phyloP scores from a whole-genome alignment of 2,888 invertebrate species.

The Dicranocentrus wangi region DNA sequence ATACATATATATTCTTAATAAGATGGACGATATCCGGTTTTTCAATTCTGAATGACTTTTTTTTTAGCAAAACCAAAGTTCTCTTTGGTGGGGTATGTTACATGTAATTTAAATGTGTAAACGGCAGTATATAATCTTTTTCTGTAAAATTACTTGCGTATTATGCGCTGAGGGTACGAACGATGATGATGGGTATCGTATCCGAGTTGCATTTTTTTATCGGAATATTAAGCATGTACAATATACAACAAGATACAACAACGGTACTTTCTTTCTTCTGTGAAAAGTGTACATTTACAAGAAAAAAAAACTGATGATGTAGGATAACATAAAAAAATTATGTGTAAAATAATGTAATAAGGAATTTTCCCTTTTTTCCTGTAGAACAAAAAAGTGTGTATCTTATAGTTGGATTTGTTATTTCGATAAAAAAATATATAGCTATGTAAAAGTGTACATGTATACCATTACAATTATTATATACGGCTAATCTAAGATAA shows the following conservation, averaged over 20 bases:
- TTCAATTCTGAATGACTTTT: background rate
- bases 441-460: constrained; percentile 2
- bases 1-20: background rate
- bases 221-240: no score
- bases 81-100: no score
- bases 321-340: background rate
- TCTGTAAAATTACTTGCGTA: no score
- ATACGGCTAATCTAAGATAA: no score
- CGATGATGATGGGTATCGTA: no score
- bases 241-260: constrained; percentile 22
- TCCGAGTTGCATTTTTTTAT: no score
- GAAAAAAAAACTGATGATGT: background rate
- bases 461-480: background rate
- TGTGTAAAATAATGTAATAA: background rate
- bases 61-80: background rate
- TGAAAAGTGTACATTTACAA: constrained; percentile 56
- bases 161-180: no score
- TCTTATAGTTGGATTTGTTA: no score
- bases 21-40: background rate
- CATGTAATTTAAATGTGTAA: no score
- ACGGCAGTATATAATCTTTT: no score
- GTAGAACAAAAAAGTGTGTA: constrained; percentile 9
- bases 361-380: background rate
- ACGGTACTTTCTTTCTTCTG: constrained; percentile 57
- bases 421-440: no score